Evolutionary conservation across 2,888 invertebrate species (phyloP).

Genomic region (Amphipoea lucens): DNA sequence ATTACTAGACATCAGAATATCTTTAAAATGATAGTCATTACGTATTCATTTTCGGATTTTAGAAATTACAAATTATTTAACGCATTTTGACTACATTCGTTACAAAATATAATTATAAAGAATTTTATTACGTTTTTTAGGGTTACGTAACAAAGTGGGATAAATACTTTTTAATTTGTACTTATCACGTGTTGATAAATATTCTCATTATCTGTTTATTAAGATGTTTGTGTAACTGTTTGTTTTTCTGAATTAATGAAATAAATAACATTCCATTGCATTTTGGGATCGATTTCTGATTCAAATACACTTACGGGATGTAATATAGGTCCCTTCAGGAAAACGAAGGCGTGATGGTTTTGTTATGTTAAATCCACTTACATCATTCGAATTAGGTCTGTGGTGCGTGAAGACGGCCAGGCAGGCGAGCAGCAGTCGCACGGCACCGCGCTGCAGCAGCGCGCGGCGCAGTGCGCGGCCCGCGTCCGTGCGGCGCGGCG

Average conservation of each 20-base stretch:
- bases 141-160: background rate
- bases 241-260: too few relatives aligned
- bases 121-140: background rate
- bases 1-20: background rate
- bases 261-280: background rate
- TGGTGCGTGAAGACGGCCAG: slow-evolving; percentile 97
- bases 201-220: too few relatives aligned
- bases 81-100: background rate
- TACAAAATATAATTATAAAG: background rate
- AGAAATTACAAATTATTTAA: too few relatives aligned
- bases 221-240: too few relatives aligned
- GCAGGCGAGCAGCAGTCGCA: slow-evolving; percentile 96
- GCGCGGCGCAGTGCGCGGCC: slow-evolving; percentile 92
- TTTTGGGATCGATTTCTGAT: background rate
- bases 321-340: background rate
- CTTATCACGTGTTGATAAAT: background rate
- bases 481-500: slow-evolving; percentile 92
- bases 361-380: slow-evolving; percentile 24
- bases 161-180: background rate
- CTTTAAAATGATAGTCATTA: background rate
- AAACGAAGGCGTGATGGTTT: background rate
- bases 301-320: background rate
- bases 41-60: background rate
- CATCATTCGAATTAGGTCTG: slow-evolving; percentile 88
- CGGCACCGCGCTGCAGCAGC: slow-evolving; percentile 95